Conservation (phyloP, 2,888 invertebrate species). For the Dasypolia templi region DNA sequence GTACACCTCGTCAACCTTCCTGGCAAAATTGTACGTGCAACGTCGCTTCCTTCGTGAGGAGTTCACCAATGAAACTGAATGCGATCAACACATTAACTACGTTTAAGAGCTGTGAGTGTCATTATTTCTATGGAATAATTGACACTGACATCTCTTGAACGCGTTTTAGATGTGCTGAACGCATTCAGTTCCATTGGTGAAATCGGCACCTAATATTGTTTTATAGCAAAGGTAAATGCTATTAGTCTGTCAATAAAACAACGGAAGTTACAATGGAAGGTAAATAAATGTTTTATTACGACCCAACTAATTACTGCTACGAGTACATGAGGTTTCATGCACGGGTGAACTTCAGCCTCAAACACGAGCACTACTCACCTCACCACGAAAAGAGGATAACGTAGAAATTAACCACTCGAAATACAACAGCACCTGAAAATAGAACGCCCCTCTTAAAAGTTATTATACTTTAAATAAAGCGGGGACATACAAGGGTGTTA, state of each 20-base stretch:
- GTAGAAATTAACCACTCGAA: conserved; percentile 37
- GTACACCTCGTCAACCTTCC: neutral
- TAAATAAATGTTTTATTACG: neutral
- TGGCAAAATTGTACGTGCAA: conserved; percentile 37
- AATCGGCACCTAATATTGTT: too few relatives aligned
- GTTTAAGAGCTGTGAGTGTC: neutral
- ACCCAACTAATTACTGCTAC: conserved; percentile 4
- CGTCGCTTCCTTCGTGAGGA: conserved; percentile 30
- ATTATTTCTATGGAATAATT: neutral
- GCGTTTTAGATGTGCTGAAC: neutral
- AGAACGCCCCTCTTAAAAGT: conserved; percentile 34
- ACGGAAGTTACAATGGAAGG: neutral
- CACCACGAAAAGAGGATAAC: conserved; percentile 27
- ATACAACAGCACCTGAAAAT: conserved; percentile 41
- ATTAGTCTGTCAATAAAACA: neutral
- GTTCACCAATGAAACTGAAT: neutral
- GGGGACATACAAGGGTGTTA: conserved; percentile 30
- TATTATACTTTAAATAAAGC: conserved; percentile 41
- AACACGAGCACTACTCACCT: conserved; percentile 8
- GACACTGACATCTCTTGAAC: neutral
- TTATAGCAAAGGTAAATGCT: neutral
- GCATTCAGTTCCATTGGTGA: neutral
- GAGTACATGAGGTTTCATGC: conserved; percentile 9
- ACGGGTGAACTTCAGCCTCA: conserved; percentile 10
- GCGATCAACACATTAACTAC: neutral